These are phyloP conservation scores for Pilophorus perplexus DNA, from an alignment of 2,888 invertebrate genomes.

Conservation along the genomic window DNA sequence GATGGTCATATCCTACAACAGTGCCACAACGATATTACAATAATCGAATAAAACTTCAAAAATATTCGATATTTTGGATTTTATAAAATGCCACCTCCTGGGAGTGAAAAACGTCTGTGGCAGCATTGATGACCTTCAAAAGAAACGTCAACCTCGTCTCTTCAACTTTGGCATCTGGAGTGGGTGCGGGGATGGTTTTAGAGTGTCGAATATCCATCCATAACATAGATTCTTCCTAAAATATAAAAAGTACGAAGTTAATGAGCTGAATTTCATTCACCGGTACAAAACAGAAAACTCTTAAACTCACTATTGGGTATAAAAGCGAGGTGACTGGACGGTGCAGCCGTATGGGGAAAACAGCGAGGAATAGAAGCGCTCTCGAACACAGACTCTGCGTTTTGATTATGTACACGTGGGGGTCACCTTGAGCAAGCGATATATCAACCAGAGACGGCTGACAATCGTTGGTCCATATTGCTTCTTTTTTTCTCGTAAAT, in stretches of 20 bases:
- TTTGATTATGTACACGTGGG: constrained; percentile 72
- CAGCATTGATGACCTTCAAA: constrained; percentile 68
- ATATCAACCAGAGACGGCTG: constrained; percentile 71
- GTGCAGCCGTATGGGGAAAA: constrained; percentile 69
- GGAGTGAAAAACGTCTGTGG: constrained; percentile 54
- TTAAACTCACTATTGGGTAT: constrained; percentile 66
- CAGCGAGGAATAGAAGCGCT: constrained; percentile 73
- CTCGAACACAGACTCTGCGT: constrained; percentile 77
- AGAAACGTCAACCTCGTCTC: constrained; percentile 69
- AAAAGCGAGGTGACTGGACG: constrained; percentile 74
- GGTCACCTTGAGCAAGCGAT: constrained; percentile 71
- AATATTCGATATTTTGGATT: not conserved
- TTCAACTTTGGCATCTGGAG: constrained; percentile 67
- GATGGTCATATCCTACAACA: constrained; percentile 39
- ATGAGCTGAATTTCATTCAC: too few relatives aligned
- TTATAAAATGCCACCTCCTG: not conserved
- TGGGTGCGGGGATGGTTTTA: constrained; percentile 58
- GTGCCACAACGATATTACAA: too few relatives aligned
- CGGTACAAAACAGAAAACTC: too few relatives aligned
- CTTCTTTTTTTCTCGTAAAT: constrained; percentile 35
- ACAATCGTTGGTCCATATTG: constrained; percentile 45
- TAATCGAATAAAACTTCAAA: not conserved
- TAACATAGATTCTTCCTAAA: constrained; percentile 42
- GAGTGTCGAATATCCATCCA: constrained; percentile 48
- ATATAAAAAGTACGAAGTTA: too few relatives aligned